Base-by-base conservation (phyloP, 1,140 invertebrate species). In the Drosophila bipectinata region DNA sequence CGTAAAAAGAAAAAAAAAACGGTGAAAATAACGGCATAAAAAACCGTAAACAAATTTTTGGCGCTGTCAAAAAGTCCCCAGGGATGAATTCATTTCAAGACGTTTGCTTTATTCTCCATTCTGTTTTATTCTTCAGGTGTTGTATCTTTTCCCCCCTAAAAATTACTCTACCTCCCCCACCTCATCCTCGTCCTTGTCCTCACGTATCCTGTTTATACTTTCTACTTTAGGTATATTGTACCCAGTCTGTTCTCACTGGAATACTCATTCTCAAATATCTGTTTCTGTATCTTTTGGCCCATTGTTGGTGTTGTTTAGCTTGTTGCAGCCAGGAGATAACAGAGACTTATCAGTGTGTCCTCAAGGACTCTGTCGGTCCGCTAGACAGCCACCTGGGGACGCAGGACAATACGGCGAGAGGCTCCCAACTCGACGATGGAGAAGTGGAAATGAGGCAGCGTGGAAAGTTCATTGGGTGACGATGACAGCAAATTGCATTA, bases 31-130 rank as follows among this genome's bases (percentile, higher is more conserved):
- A 52, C 26, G 26, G 9, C 44, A 24, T 57, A 47, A 66, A 44
- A 49, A 41, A 12, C 18, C 34, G 57, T 55, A 73, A 57, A 74
- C 71, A 60, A 76, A 60, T 59, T 58, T 63, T 56, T 74, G 58
- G 51, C 59, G 44, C 71, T 74, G 69, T 73, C 69, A 47, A 64
- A 66, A 62, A 44, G 57, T 77, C 74, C 73, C 74, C 39, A 28
- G 74, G 73, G 73, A 77, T 75, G 57, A 77, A 77, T 76, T 77
- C 74, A 77, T 77, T 71, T 77, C 52, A 63, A 73, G 71, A 55
- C 72, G 54, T 48, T 66, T 56, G 41, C 71, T 53, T 74, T 74
- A 63, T 57, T 37, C 45, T 53, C 21, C 41, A 44, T 44, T 30
- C 39, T 37, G 37, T 45, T 51, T 56, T 21, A 44, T 34, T 41